These are phyloP conservation scores for Leistus spinibarbis DNA, from an alignment of 2,888 invertebrate genomes.

Conservation along the genomic window DNA sequence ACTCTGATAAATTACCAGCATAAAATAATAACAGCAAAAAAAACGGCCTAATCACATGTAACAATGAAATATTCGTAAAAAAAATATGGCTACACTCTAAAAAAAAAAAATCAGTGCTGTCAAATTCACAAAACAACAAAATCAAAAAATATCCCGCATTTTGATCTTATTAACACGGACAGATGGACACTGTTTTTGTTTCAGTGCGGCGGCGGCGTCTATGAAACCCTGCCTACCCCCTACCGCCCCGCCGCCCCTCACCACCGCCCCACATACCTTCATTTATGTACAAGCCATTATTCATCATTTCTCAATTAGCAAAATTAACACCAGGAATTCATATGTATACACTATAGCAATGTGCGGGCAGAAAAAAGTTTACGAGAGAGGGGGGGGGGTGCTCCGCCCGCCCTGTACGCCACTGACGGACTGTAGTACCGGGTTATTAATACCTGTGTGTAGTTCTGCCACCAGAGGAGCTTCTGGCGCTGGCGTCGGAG, in stretches of 20 bases:
- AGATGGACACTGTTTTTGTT: constrained; percentile 54
- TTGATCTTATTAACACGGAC: constrained; percentile 47
- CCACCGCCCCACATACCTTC: too few relatives aligned
- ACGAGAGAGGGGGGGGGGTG: too few relatives aligned
- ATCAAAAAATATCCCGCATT: constrained; percentile 33
- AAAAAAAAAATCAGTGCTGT: neutral
- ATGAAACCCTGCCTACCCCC: constrained; percentile 41
- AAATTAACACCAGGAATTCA: constrained; percentile 51
- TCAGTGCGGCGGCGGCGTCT: constrained; percentile 46
- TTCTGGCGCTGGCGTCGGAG: constrained; percentile 41
- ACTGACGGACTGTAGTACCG: constrained; percentile 49
- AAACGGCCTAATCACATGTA: constrained; percentile 33
- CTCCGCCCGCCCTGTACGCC: constrained; percentile 45
- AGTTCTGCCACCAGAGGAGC: constrained; percentile 30
- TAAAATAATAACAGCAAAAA: constrained; percentile 30
- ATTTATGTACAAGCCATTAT: constrained; percentile 56
- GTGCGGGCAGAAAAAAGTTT: neutral
- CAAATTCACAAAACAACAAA: constrained; percentile 20
- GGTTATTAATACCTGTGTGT: constrained; percentile 54
- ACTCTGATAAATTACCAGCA: constrained; percentile 36
- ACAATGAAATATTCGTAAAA: constrained; percentile 35
- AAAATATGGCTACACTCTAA: constrained; percentile 28
- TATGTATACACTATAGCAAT: constrained; percentile 37
- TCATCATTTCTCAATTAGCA: constrained; percentile 59
- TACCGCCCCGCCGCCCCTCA: neutral